These are phyloP conservation scores for Metridium senile DNA, from an alignment of 92 coral and sea anemone species.

Conservation along the genomic window DNA sequence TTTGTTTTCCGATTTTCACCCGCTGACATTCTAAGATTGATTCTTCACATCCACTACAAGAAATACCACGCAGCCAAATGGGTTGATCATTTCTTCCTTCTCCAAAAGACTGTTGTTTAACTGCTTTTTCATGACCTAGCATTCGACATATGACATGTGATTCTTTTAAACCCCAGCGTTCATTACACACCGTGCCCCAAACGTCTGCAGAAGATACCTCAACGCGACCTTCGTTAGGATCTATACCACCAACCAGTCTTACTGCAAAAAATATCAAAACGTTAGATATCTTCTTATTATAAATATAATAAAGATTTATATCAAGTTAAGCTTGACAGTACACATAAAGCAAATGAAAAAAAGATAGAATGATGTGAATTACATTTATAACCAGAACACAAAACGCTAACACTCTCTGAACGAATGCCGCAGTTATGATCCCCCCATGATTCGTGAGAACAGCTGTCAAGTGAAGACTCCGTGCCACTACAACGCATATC, in stretches of 20 bases:
- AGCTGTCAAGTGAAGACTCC: too few species aligned
- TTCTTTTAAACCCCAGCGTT: slow-evolving; percentile 1
- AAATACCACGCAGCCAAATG: background rate
- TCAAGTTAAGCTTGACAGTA: too few species aligned
- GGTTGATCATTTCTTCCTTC: background rate
- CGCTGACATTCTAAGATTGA: background rate
- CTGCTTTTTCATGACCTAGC: slow-evolving; percentile 43
- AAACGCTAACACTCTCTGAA: too few species aligned
- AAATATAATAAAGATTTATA: too few species aligned
- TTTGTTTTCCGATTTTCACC: background rate
- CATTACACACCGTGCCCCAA: slow-evolving; percentile 35
- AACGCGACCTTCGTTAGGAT: slow-evolving; percentile 9
- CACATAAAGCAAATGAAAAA: too few species aligned
- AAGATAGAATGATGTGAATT: too few species aligned
- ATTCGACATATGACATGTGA: slow-evolving; percentile 32
- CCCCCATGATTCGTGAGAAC: too few species aligned
- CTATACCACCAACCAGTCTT: background rate
- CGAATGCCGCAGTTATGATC: too few species aligned
- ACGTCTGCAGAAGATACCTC: slow-evolving; percentile 11
- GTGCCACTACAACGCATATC: too few species aligned
- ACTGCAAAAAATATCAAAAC: too few species aligned
- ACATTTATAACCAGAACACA: too few species aligned
- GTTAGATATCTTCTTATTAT: too few species aligned
- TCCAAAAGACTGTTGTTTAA: background rate
- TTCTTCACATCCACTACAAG: slow-evolving; percentile 1